Evolutionary conservation across 2,888 invertebrate genomes (phyloP).

Genomic region (Idaea dimidiata): DNA sequence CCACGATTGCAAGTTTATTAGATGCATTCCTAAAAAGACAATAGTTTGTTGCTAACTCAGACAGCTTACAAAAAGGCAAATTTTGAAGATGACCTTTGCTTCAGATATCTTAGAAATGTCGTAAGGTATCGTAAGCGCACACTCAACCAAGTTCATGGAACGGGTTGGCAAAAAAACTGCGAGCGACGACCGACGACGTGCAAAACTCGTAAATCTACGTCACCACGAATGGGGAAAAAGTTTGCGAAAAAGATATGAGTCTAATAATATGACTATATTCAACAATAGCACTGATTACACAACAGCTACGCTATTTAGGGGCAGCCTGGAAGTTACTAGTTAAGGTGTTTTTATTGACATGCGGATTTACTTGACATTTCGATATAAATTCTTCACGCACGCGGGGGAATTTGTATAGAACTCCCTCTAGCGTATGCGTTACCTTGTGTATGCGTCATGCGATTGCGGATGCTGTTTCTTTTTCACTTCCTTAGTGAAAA

Average conservation of each 20-base stretch:
- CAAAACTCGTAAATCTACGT: background rate
- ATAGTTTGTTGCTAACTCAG: no score
- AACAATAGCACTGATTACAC: background rate
- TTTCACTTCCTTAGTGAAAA: no score
- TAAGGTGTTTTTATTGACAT: no score
- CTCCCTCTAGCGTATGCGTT: no score
- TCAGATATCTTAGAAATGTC: background rate
- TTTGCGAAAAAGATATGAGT: background rate
- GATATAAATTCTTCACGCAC: no score
- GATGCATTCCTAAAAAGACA: no score
- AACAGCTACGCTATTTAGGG: background rate
- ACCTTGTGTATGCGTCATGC: no score
- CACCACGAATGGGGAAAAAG: background rate
- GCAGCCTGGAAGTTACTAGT: no score
- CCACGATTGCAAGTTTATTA: no score
- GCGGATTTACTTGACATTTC: no score
- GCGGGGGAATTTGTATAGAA: no score
- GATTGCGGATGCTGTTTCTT: no score
- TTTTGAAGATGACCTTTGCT: background rate
- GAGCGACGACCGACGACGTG: background rate
- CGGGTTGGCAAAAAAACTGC: background rate
- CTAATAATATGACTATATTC: background rate
- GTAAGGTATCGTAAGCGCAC: background rate
- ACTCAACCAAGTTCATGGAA: background rate
- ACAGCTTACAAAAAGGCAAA: background rate